Evolutionary conservation across 2,888 invertebrate species (phyloP).

Genomic region (Eristalis pertinax): DNA sequence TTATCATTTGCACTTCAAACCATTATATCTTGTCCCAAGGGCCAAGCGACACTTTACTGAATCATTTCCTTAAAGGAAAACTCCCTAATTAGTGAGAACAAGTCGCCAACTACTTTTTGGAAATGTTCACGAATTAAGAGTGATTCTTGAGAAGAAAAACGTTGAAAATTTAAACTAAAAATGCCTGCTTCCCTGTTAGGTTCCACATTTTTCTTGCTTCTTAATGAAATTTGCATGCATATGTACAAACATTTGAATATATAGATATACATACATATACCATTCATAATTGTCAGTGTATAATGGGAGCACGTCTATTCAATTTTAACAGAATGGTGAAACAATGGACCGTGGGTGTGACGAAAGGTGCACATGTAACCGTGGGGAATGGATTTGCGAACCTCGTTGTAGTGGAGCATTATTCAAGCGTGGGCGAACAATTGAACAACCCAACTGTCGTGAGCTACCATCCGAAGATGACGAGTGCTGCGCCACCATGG

Average conservation of each 20-base stretch:
- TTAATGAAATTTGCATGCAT: neutral
- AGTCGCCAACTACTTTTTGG: no score
- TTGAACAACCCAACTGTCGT: conserved; percentile 87
- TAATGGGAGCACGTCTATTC: neutral
- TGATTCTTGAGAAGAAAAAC: no score
- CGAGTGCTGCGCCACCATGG: conserved; percentile 87
- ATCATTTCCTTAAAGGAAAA: no score
- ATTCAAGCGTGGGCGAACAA: conserved; percentile 86
- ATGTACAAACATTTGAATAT: neutral
- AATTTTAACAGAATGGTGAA: conserved; percentile 84
- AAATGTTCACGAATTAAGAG: no score
- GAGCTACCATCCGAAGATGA: conserved; percentile 87
- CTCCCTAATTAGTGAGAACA: no score
- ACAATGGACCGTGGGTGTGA: conserved; percentile 89
- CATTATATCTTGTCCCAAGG: no score
- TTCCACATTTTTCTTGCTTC: no score
- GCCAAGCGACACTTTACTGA: no score
- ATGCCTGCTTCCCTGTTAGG: no score
- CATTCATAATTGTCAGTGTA: neutral
- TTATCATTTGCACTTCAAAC: no score
- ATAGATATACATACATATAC: neutral
- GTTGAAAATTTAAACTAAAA: no score
- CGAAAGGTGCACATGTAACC: conserved; percentile 88
- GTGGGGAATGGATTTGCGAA: conserved; percentile 88
- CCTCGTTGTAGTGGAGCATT: conserved; percentile 87